These are phyloP conservation scores for Osmoderma eremita DNA, from an alignment of 2,888 invertebrate genomes.

Conservation along the genomic window DNA sequence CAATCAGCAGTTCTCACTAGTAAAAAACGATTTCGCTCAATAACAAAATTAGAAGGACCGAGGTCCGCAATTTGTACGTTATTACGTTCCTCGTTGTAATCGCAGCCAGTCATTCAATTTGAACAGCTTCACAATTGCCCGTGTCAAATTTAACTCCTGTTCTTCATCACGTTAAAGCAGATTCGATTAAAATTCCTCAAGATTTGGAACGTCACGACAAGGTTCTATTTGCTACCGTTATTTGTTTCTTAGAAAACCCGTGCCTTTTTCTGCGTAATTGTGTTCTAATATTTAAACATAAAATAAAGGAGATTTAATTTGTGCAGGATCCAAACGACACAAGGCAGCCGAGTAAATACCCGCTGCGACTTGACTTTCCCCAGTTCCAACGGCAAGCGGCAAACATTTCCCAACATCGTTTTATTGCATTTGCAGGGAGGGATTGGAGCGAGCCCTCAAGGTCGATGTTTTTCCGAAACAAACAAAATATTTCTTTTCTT, in stretches of 20 bases:
- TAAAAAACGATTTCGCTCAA: too few relatives aligned
- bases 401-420: slow-evolving; percentile 20
- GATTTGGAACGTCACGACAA: too few relatives aligned
- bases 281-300: slow-evolving; percentile 9
- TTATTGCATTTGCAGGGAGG: slow-evolving; percentile 6
- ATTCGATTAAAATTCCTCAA: too few relatives aligned
- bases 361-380: not conserved
- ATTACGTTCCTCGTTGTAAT: too few relatives aligned
- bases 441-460: slow-evolving; percentile 3
- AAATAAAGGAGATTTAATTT: slow-evolving; percentile 17
- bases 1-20: too few relatives aligned
- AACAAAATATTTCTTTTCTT: slow-evolving; percentile 13
- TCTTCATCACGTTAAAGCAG: too few relatives aligned
- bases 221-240: not conserved
- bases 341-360: not conserved
- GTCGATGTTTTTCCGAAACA: slow-evolving; percentile 1
- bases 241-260: not conserved
- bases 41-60: too few relatives aligned
- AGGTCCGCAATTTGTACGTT: too few relatives aligned
- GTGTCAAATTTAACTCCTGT: too few relatives aligned
- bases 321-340: not conserved
- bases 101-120: too few relatives aligned
- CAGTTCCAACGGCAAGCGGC: not conserved
- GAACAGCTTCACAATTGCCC: too few relatives aligned
- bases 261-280: not conserved